Conservation (phyloP, 2,113 vertebrate genomes). For the Channa argus region DNA sequence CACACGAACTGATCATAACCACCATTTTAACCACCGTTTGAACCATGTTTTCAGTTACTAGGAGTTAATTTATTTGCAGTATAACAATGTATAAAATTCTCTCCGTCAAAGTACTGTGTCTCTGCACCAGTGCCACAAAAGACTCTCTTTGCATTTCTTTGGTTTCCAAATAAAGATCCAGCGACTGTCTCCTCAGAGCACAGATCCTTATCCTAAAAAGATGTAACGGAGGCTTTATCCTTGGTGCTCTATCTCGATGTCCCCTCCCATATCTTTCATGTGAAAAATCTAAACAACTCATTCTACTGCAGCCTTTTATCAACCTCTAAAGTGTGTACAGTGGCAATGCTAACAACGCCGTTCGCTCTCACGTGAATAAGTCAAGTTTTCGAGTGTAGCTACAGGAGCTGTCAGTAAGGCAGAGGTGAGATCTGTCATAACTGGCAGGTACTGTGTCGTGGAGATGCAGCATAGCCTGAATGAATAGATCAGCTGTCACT, state of each 20-base stretch:
- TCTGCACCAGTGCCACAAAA: neutral
- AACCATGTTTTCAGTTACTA: neutral
- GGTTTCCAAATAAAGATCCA: conserved; percentile 8
- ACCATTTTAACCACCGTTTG: too few species aligned
- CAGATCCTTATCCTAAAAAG: conserved; percentile 39
- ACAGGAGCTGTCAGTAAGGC: neutral
- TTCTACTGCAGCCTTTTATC: conserved; percentile 10
- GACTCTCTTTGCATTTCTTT: neutral
- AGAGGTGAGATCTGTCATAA: conserved; percentile 16
- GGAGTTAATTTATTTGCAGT: neutral
- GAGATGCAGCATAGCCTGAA: neutral
- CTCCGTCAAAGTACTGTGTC: neutral
- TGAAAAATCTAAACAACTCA: conserved; percentile 14
- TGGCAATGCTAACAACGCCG: neutral
- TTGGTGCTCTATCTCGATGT: conserved; percentile 31
- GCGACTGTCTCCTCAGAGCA: neutral
- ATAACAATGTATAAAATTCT: neutral
- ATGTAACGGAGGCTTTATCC: conserved; percentile 24
- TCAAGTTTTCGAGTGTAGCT: neutral
- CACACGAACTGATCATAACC: too few species aligned
- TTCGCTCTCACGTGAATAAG: conserved; percentile 10
- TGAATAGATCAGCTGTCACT: conserved; percentile 32
- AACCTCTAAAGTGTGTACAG: neutral
- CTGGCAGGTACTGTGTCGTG: neutral
- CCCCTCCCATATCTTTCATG: conserved; percentile 16